Evolutionary conservation across 2,113 vertebrate genomes (phyloP).

Genomic region (Forbesichthys agassizii): DNA sequence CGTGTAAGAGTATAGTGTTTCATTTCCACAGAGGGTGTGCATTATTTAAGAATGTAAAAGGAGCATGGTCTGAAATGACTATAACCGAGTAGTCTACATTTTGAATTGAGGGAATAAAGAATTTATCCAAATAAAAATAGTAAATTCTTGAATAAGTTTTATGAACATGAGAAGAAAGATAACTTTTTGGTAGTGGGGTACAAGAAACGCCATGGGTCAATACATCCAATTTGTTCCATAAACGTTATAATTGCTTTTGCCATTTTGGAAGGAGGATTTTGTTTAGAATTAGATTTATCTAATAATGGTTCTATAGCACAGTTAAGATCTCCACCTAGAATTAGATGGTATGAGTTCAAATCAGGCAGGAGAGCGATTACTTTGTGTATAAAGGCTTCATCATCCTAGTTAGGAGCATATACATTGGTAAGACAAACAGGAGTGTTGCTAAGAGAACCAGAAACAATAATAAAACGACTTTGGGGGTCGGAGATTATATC

Average conservation of each 20-base stretch:
- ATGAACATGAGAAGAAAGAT: not conserved
- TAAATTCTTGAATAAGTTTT: not conserved
- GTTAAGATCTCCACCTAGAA: constrained; percentile 9
- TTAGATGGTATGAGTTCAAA: constrained; percentile 3
- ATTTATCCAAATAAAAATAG: not conserved
- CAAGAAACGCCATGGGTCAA: not conserved
- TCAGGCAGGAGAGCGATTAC: constrained; percentile 6
- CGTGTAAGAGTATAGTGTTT: not conserved
- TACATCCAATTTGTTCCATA: constrained; percentile 2
- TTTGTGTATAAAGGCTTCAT: not conserved
- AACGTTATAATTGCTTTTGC: not conserved
- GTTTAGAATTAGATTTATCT: not conserved
- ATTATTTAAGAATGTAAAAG: not conserved
- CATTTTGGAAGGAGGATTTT: not conserved
- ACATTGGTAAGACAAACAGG: not conserved
- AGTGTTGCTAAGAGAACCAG: too few relatives aligned
- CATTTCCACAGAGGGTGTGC: not conserved
- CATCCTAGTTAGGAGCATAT: constrained; percentile 12
- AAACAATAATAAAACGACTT: too few relatives aligned
- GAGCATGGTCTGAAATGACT: not conserved
- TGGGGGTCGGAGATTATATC: too few relatives aligned
- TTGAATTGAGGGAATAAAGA: not conserved
- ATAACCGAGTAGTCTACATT: not conserved
- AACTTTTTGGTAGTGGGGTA: not conserved
- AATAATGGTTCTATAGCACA: not conserved